Conservation (phyloP, 2,113 vertebrate genomes). For the Numida meleagris region DNA sequence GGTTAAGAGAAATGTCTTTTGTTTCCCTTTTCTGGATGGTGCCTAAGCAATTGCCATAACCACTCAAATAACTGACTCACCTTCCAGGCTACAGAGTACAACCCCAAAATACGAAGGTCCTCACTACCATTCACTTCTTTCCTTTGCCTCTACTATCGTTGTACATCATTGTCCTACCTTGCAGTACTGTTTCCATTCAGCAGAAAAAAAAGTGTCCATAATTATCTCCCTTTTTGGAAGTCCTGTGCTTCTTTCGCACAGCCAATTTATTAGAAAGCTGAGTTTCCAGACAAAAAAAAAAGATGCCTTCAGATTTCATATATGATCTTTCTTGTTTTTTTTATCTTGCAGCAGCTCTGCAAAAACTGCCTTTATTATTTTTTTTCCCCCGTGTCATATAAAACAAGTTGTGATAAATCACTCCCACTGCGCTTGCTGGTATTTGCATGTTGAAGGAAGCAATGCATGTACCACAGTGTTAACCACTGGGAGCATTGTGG, state of each 20-base stretch:
- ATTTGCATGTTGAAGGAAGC: neutral
- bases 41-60: neutral
- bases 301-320: neutral
- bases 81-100: neutral
- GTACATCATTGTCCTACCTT: neutral
- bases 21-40: neutral
- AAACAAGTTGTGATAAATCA: neutral
- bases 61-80: neutral
- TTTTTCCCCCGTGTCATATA: neutral
- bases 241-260: neutral
- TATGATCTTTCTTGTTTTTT: neutral
- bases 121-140: neutral
- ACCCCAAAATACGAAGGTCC: neutral
- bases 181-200: neutral
- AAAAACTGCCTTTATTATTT: neutral
- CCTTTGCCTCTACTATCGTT: neutral
- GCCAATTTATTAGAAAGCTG: neutral
- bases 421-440: neutral
- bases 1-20: neutral
- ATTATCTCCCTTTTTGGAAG: neutral
- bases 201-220: neutral
- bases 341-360: neutral
- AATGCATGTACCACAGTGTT: rapidly evolving
- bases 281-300: neutral
- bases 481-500: neutral